These are phyloP conservation scores for Actinostola sp. DNA, from an alignment of 92 coral and sea anemone genomes.

Conservation along the genomic window DNA sequence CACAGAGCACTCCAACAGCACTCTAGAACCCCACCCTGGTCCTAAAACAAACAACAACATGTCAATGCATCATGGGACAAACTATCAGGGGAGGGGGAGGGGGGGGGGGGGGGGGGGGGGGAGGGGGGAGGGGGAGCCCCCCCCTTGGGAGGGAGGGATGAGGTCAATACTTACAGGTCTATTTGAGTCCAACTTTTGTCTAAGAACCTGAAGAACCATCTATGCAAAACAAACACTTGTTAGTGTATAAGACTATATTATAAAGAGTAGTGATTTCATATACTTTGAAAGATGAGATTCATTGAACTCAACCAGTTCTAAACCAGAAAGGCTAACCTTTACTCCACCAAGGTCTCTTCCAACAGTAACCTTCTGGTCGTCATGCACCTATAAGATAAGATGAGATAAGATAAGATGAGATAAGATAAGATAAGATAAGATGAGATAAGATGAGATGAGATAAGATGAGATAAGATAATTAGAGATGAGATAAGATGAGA, in stretches of 20 bases:
- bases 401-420: not conserved
- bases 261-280: not conserved
- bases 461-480: too few relatives aligned
- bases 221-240: constrained; percentile 12
- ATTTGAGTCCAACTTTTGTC: constrained; percentile 54
- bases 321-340: constrained; percentile 69
- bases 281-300: not conserved
- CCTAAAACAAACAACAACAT: constrained; percentile 21
- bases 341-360: constrained; percentile 79
- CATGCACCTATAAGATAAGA: constrained; percentile 54
- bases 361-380: constrained; percentile 69
- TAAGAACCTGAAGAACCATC: constrained; percentile 64
- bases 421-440: not conserved
- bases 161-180: constrained; percentile 46
- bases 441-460: not conserved
- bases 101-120: too few relatives aligned
- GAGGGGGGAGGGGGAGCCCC: too few relatives aligned
- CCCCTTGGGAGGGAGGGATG: too few relatives aligned
- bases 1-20: constrained; percentile 92
- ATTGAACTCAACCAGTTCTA: too few relatives aligned
- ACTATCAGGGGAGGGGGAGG: too few relatives aligned
- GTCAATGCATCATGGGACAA: too few relatives aligned
- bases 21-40: constrained; percentile 69
- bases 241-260: not conserved
- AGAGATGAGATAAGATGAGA: too few relatives aligned